These are phyloP conservation scores for Rhombomys opimus DNA, from an alignment of 2,113 vertebrate genomes.

Conservation along the genomic window DNA sequence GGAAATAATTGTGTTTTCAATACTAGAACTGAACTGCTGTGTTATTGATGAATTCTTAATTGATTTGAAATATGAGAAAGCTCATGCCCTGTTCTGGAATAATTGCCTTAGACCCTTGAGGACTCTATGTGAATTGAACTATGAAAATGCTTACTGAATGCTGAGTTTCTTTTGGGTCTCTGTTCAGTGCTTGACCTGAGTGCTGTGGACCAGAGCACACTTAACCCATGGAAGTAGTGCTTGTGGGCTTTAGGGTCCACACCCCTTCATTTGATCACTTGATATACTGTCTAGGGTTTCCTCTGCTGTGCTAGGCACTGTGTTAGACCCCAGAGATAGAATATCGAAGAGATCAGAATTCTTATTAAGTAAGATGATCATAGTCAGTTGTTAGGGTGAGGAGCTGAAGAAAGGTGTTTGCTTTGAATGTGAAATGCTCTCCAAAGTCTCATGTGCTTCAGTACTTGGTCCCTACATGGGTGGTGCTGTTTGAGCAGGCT, in stretches of 20 bases:
- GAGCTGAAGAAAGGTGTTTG: background rate
- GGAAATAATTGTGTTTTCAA: conserved; percentile 71
- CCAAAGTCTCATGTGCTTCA: background rate
- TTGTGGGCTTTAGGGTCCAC: background rate
- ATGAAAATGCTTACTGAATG: background rate
- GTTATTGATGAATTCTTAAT: conserved; percentile 72
- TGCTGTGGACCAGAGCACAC: background rate
- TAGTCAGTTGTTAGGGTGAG: background rate
- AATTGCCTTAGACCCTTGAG: conserved; percentile 44
- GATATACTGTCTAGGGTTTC: background rate
- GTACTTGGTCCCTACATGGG: background rate
- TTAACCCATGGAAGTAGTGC: background rate
- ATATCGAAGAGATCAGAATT: background rate
- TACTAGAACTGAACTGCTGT: conserved; percentile 56
- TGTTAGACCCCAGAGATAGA: background rate
- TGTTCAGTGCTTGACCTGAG: background rate
- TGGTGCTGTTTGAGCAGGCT: background rate
- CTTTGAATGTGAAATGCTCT: background rate
- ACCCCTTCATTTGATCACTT: background rate
- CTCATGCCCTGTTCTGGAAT: conserved; percentile 59
- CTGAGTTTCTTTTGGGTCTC: background rate
- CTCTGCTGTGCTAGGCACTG: background rate
- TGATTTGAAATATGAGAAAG: conserved; percentile 76
- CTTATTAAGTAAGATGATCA: background rate
- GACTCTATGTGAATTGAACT: conserved; percentile 14